Evolutionary conservation across 2,113 vertebrate genomes (phyloP).

Genomic region (Gallinago paraguaiae): DNA sequence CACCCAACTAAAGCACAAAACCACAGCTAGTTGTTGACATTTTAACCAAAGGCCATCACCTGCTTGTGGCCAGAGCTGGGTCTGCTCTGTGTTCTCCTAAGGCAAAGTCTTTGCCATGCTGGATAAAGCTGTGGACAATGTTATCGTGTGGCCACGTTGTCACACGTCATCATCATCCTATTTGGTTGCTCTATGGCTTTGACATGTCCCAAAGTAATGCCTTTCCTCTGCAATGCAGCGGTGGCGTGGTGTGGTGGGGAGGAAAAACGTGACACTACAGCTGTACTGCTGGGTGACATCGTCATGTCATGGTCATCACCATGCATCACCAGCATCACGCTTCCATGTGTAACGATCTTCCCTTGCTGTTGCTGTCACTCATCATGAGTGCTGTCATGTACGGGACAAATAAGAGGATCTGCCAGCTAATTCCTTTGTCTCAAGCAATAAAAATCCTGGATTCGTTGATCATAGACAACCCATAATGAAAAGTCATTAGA

Average conservation of each 20-base stretch:
- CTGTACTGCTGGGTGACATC: background rate
- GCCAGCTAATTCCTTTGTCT: background rate
- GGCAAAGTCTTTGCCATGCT: background rate
- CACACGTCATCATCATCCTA: accelerated
- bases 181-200: background rate
- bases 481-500: background rate
- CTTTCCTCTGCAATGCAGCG: background rate
- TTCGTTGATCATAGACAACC: background rate
- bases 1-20: background rate
- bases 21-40: background rate
- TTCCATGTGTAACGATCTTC: background rate
- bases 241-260: background rate
- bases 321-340: background rate
- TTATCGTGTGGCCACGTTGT: accelerated
- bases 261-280: background rate
- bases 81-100: background rate
- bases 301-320: background rate
- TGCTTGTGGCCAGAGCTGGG: background rate
- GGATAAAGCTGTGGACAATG: background rate
- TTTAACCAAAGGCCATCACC: background rate
- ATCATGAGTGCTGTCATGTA: background rate
- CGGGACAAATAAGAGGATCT: background rate
- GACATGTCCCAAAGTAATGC: background rate
- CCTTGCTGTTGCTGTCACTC: background rate
- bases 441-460: background rate